A percentile compares a stretch with the other conserved stretches of the same genome.
phyloP scores from a whole-genome alignment of 1,140 invertebrate genomes.

The Aethina tumida region DNA sequence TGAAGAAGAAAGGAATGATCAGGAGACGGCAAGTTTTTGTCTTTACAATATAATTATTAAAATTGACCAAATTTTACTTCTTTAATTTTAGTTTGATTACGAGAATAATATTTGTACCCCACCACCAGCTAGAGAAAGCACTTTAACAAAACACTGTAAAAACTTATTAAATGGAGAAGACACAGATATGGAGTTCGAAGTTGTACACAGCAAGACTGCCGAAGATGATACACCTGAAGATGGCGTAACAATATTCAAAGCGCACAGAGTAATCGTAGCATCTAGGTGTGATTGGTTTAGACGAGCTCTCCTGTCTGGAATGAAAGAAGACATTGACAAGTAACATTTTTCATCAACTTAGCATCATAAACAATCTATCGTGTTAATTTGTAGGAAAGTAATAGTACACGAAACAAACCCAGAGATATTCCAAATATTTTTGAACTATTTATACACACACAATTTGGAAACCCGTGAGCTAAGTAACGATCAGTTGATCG shows the following conservation, averaged over 20 bases:
- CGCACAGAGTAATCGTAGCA: constrained; percentile 57
- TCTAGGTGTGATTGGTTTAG: constrained; percentile 61
- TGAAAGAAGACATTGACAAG: constrained; percentile 62
- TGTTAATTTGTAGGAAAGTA: constrained; percentile 46
- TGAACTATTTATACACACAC: constrained; percentile 56
- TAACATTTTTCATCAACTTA: constrained; percentile 33
- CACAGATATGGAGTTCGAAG: constrained; percentile 59
- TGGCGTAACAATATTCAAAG: constrained; percentile 32
- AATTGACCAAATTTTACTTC: constrained; percentile 3
- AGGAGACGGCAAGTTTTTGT: neutral
- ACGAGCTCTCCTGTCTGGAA: constrained; percentile 56
- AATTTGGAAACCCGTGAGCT: constrained; percentile 40
- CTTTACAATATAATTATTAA: constrained; percentile 1
- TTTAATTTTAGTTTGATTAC: constrained; percentile 45
- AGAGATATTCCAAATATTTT: constrained; percentile 48
- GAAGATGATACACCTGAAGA: constrained; percentile 8
- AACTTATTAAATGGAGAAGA: constrained; percentile 43
- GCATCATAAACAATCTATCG: neutral
- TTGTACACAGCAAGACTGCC: constrained; percentile 26
- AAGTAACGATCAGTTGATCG: constrained; percentile 50
- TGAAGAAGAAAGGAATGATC: neutral
- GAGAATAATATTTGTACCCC: constrained; percentile 52
- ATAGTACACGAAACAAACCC: constrained; percentile 54
- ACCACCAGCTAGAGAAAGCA: constrained; percentile 44
- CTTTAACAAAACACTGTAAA: constrained; percentile 44